These are phyloP conservation scores for Notolabrus celidotus DNA, from an alignment of 2,797 vertebrate genomes.

Conservation along the genomic window DNA sequence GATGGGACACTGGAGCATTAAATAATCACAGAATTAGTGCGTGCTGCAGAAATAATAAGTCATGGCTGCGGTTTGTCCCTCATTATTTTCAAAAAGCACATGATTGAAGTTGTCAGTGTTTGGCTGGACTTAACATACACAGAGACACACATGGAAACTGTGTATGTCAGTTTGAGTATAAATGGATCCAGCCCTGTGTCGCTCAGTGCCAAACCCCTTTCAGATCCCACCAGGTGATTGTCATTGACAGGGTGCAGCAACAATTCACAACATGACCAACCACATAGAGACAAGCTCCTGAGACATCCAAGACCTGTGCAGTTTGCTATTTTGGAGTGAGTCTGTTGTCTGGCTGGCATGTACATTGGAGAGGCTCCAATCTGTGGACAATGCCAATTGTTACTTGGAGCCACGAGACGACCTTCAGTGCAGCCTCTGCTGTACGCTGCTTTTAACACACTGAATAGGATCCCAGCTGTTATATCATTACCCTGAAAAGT, in stretches of 20 bases:
- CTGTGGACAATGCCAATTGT: constrained; percentile 79
- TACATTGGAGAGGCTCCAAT: constrained; percentile 67
- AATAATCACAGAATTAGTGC: constrained; percentile 45
- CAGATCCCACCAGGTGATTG: constrained; percentile 67
- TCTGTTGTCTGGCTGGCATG: constrained; percentile 78
- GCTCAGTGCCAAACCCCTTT: constrained; percentile 28
- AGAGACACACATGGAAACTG: constrained; percentile 54
- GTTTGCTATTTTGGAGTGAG: constrained; percentile 81
- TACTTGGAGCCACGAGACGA: constrained; percentile 62
- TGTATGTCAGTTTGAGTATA: constrained; percentile 63
- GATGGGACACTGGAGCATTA: constrained; percentile 20
- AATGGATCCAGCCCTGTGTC: constrained; percentile 61
- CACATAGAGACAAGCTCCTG: constrained; percentile 39
- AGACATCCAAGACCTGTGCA: constrained; percentile 71
- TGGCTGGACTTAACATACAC: constrained; percentile 24
- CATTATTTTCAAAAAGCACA: constrained; percentile 57
- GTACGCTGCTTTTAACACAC: constrained; percentile 29
- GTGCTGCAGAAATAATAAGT: constrained; percentile 46
- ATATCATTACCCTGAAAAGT: not conserved
- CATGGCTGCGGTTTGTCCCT: constrained; percentile 54
- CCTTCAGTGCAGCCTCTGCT: constrained; percentile 78
- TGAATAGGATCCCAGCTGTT: constrained; percentile 24
- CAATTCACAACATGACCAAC: constrained; percentile 61
- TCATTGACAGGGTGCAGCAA: constrained; percentile 54
- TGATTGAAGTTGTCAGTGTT: constrained; percentile 38